Conservation (phyloP, 2,113 vertebrate genomes). For the Semnopithecus entellus region DNA sequence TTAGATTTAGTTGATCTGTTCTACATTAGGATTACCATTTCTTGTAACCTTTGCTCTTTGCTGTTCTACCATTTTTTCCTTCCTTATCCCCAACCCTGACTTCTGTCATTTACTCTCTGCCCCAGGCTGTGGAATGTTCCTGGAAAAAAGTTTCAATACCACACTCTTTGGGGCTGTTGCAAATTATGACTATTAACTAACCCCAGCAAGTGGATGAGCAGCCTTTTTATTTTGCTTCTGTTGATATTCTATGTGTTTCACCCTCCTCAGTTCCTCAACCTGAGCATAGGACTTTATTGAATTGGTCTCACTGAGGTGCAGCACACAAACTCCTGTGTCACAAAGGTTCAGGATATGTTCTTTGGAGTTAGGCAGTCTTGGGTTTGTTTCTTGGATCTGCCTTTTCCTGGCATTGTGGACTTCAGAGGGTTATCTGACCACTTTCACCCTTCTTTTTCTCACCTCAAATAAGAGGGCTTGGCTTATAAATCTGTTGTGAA, state of each 20-base stretch:
- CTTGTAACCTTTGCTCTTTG: not conserved
- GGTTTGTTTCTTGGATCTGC: not conserved
- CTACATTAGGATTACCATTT: not conserved
- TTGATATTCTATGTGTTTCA: not conserved
- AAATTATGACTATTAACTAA: constrained; percentile 38
- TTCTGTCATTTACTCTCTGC: not conserved
- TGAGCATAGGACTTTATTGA: not conserved
- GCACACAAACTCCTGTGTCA: not conserved
- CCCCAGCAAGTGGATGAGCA: not conserved
- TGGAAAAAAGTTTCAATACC: not conserved
- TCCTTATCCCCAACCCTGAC: not conserved
- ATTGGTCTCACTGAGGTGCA: not conserved
- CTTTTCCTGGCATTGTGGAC: not conserved
- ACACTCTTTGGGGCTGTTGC: not conserved
- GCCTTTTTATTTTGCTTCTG: not conserved
- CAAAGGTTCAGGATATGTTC: not conserved
- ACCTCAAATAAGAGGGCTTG: not conserved
- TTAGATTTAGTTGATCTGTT: not conserved
- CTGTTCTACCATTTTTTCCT: not conserved
- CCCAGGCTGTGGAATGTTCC: not conserved
- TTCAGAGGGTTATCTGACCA: not conserved
- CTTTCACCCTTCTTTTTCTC: not conserved
- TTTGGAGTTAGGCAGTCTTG: not conserved
- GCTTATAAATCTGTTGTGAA: not conserved
- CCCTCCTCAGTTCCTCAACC: not conserved